phyloP scores from a whole-genome alignment of 2,113 vertebrate genomes.

The Scomber scombrus region DNA sequence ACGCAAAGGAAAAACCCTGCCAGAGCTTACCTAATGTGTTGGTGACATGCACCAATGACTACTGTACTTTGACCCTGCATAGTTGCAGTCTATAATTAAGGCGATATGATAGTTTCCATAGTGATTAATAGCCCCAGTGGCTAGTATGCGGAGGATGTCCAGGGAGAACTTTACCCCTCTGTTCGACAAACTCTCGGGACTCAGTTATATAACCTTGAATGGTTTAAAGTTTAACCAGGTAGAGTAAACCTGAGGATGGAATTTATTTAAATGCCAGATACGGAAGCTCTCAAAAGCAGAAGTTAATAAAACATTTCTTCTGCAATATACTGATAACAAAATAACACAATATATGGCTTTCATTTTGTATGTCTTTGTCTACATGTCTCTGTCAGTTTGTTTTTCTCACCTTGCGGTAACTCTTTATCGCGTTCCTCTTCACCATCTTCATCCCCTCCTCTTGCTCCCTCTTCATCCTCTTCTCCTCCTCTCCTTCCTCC shows the following conservation, averaged over 20 bases:
- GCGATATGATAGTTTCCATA: constrained; percentile 61
- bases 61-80: constrained; percentile 61
- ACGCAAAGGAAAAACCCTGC: constrained; percentile 32
- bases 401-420: constrained; percentile 82
- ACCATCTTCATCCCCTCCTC: constrained; percentile 75
- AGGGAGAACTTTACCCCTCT: constrained; percentile 61
- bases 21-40: constrained; percentile 11
- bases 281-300: neutral
- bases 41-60: constrained; percentile 39
- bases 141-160: constrained; percentile 18
- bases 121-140: constrained; percentile 55
- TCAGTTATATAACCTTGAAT: constrained; percentile 43
- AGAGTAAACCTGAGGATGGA: constrained; percentile 6
- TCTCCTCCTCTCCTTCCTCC: constrained; percentile 61
- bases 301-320: neutral
- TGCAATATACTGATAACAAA: neutral
- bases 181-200: constrained; percentile 18
- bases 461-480: constrained; percentile 63
- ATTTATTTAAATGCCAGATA: constrained; percentile 30
- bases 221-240: constrained; percentile 59
- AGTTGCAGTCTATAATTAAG: constrained; percentile 36
- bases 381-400: neutral
- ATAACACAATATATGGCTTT: neutral
- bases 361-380: neutral
- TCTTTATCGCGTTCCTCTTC: constrained; percentile 79